Conservation (phyloP, 2,797 vertebrate genomes). For the Muraenolepis orangiensis region DNA sequence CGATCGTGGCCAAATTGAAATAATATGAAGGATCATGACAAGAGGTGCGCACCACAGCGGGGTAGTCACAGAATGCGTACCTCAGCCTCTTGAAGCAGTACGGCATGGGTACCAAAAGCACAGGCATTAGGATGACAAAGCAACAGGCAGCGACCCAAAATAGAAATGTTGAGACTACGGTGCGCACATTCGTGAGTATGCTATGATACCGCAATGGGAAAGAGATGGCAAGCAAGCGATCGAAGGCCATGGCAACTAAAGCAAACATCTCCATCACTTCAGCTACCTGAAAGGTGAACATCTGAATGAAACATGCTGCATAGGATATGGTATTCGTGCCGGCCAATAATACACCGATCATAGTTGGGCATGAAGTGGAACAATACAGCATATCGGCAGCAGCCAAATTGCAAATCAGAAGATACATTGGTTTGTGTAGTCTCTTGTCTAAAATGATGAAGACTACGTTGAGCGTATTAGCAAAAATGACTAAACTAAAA, state of each 20-base stretch:
- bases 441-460: conserved; percentile 49
- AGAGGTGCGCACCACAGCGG: conserved; percentile 16
- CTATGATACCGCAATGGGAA: conserved; percentile 29
- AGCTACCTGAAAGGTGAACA: conserved; percentile 10
- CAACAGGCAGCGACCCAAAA: conserved; percentile 9
- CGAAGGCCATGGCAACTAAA: conserved; percentile 30
- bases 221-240: conserved; percentile 23
- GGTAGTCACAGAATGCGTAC: conserved; percentile 31
- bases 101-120: conserved; percentile 11
- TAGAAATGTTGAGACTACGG: not conserved
- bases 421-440: conserved; percentile 62
- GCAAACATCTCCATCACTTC: conserved; percentile 22
- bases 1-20: conserved; percentile 14
- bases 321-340: conserved; percentile 24
- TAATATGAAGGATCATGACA: conserved; percentile 15
- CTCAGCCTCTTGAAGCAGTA: conserved; percentile 4
- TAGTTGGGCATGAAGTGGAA: conserved; percentile 35
- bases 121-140: conserved; percentile 12
- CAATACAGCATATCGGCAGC: conserved; percentile 52
- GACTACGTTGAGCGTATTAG: conserved; percentile 36
- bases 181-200: conserved; percentile 24
- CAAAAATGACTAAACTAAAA: not conserved
- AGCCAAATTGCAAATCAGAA: conserved; percentile 59
- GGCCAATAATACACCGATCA: conserved; percentile 29
- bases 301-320: conserved; percentile 10